Conservation (phyloP, 2,113 vertebrate genomes). For the Zosterops japonicus region DNA sequence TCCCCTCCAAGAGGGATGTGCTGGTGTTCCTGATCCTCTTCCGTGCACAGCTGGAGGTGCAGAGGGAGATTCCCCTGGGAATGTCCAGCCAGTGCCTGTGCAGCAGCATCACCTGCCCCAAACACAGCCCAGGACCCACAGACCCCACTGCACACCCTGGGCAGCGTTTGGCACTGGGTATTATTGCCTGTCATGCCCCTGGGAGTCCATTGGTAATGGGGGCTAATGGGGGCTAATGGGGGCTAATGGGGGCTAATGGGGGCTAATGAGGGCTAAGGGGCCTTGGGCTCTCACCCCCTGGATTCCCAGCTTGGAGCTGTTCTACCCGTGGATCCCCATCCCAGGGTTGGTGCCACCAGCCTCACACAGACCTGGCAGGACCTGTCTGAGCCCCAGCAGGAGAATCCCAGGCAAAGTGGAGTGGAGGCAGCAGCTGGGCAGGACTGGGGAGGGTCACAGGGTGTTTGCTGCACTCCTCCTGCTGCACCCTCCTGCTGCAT, state of each 20-base stretch:
- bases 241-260: background rate
- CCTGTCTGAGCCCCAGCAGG: background rate
- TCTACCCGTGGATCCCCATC: rapidly evolving
- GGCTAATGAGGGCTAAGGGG: background rate
- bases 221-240: background rate
- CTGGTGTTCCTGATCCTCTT: rapidly evolving
- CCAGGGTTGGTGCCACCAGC: rapidly evolving
- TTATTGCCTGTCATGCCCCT: background rate
- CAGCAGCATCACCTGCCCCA: background rate
- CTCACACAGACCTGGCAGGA: background rate
- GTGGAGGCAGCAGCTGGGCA: rapidly evolving
- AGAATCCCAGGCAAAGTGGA: background rate
- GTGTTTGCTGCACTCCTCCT: background rate
- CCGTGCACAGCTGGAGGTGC: rapidly evolving
- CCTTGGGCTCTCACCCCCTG: background rate
- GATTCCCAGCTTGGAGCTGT: background rate
- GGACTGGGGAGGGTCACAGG: background rate
- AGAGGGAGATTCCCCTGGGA: rapidly evolving
- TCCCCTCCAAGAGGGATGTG: rapidly evolving
- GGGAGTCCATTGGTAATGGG: background rate
- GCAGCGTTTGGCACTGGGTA: background rate
- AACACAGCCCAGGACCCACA: rapidly evolving
- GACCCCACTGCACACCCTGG: rapidly evolving
- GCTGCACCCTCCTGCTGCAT: background rate
- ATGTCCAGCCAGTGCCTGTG: rapidly evolving